Conservation (phyloP, 2,888 invertebrate genomes). For the Escarpia spicata region DNA sequence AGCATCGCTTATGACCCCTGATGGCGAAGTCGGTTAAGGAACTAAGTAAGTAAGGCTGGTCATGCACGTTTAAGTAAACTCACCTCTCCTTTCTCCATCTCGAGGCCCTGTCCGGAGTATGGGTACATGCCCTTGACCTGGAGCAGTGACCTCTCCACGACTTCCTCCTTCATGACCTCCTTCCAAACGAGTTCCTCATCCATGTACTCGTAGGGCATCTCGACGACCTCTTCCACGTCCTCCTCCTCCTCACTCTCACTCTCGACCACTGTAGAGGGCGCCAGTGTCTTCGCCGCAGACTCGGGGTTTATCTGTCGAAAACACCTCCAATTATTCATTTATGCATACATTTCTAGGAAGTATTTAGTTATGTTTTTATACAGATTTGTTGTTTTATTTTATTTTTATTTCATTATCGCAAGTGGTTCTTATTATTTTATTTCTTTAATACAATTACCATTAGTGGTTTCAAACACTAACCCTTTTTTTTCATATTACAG, state of each 20-base stretch:
- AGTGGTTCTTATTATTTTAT: conserved; percentile 17
- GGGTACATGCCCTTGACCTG: conserved; percentile 84
- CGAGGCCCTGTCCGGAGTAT: conserved; percentile 91
- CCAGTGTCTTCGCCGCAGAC: conserved; percentile 27
- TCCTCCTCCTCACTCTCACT: conserved; percentile 50
- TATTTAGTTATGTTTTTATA: neutral
- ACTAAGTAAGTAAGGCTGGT: neutral
- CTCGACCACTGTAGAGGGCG: conserved; percentile 25
- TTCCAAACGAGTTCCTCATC: conserved; percentile 86
- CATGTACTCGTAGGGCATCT: conserved; percentile 91
- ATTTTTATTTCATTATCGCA: neutral
- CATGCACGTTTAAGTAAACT: conserved; percentile 35
- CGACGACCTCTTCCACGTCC: conserved; percentile 74
- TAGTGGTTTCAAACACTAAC: conserved; percentile 19
- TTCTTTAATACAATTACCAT: neutral
- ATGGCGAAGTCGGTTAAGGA: too few species aligned
- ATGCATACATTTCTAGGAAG: neutral
- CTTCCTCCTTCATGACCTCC: conserved; percentile 84
- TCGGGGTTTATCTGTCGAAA: conserved; percentile 34
- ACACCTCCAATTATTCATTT: neutral
- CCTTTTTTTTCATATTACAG: neutral
- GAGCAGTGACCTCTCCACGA: conserved; percentile 86
- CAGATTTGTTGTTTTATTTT: too few species aligned
- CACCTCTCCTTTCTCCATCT: conserved; percentile 88
- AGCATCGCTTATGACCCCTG: too few species aligned